A percentile compares a stretch with the other conserved stretches of the same genome.
These are phyloP conservation scores for Lepidocyrtinus sp. DNA, from an alignment of 2,888 invertebrate genomes.

Conservation along the genomic window DNA sequence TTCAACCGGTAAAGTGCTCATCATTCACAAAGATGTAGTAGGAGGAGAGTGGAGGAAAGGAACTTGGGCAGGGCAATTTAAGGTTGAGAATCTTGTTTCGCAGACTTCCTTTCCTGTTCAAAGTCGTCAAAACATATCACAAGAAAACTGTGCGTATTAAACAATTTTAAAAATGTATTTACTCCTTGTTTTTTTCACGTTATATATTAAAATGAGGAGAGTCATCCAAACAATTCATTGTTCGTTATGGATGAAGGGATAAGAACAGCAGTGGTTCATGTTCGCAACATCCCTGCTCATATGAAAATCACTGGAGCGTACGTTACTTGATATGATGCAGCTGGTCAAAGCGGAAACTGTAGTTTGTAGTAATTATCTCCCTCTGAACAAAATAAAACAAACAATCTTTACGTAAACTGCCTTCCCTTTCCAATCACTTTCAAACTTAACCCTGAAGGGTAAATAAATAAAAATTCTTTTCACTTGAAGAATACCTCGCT, in stretches of 20 bases:
- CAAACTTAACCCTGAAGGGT: background rate
- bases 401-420: background rate
- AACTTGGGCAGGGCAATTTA: slow-evolving; percentile 1
- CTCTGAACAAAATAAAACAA: background rate
- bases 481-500: background rate
- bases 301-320: slow-evolving; percentile 50
- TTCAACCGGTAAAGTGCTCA: background rate
- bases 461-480: background rate
- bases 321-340: slow-evolving; percentile 22
- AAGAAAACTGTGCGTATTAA: background rate
- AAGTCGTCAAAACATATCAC: background rate
- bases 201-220: no score
- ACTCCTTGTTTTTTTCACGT: background rate
- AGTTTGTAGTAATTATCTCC: background rate
- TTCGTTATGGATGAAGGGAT: slow-evolving; percentile 44
- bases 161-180: slow-evolving; percentile 24
- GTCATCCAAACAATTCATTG: slow-evolving; percentile 3
- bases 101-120: slow-evolving; percentile 34
- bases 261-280: slow-evolving; percentile 26
- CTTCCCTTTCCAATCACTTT: background rate
- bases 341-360: slow-evolving; percentile 46
- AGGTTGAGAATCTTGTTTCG: background rate
- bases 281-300: slow-evolving; percentile 50
- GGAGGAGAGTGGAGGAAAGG: slow-evolving; percentile 14
- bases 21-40: slow-evolving; percentile 5